Base-by-base conservation (phyloP, 2,797 vertebrate genomes). In the Melanotaenia trifasciata region DNA sequence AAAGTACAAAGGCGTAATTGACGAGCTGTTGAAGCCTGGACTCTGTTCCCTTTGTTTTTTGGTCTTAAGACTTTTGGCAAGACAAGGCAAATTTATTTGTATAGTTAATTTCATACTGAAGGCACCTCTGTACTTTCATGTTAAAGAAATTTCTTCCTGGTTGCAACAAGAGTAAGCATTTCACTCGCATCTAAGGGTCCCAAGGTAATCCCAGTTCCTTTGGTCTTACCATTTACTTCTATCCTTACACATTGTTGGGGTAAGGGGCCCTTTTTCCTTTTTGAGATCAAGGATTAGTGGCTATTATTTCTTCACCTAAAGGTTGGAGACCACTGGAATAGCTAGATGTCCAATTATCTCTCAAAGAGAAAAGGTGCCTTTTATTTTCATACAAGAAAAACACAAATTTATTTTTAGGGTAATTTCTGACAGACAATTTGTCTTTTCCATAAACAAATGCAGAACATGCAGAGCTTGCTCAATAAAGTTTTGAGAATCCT, bases 1-100 rank as follows among this genome's bases (percentile, higher is more conserved):
- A 66, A 59, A 63, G 78, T 72, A 92, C 92, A 92, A 92, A 87
- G 81, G 71, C 63, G 40, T 73, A 62, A 70, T 82, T 87, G 86
- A 87, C 67, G 51, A 59, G 11, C 16, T 40, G 67, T n/a, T 24
- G 36, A n/a, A 20, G 70, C 76, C 67, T 76, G 73, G 70, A 84
- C 64, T 77, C 59, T 7, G 18, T 64, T 72, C 35, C 61, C 59
- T 84, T 74, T 74, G 60, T 80, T 68, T 54, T 14, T 62, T 35
- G 14, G 58, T 60, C 61, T 72, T 35, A 83, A 70, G 47, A 47
- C 47, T 51, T 22, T 22, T 51, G 20, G 45, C 7, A 50, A 43
- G 43, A 7, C 16, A 20, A 22, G 2, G n/a, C n/a, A 51, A 51
- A 11, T n/a, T 9, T n/a, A 47, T n/a, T n/a, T 51, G 2, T 47